These are phyloP conservation scores for Caenorhabditis plicata DNA, from an alignment of 2,888 invertebrate genomes.

Conservation along the genomic window DNA sequence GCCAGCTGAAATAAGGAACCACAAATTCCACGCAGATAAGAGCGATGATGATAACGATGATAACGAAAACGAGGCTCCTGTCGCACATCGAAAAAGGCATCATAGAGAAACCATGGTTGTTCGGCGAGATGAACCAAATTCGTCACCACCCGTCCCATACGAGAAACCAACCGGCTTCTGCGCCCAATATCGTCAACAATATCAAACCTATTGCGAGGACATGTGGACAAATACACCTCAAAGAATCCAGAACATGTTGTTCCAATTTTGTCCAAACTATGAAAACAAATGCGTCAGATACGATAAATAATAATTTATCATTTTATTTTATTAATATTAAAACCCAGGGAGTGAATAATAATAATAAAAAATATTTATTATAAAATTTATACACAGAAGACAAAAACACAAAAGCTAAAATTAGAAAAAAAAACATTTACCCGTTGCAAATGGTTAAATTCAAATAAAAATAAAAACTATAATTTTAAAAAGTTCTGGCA, in stretches of 20 bases:
- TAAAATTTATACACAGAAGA: background rate
- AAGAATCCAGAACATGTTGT: conserved; percentile 11
- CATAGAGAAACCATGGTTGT: no score
- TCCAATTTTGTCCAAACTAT: conserved; percentile 19
- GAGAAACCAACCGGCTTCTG: conserved; percentile 7
- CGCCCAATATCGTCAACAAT: conserved; percentile 7
- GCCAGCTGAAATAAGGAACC: no score
- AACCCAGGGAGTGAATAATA: background rate
- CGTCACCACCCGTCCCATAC: background rate
- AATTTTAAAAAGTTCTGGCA: conserved; percentile 8
- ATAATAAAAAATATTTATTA: background rate
- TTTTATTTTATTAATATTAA: conserved; percentile 1
- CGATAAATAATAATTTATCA: background rate
- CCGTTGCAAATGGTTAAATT: background rate
- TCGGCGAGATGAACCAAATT: background rate
- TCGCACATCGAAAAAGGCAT: no score
- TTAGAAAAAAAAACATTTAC: background rate
- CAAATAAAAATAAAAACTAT: background rate
- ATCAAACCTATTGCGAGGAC: conserved; percentile 14
- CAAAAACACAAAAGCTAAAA: background rate
- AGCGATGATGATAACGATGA: no score
- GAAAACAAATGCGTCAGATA: conserved; percentile 20
- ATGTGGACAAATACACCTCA: conserved; percentile 16
- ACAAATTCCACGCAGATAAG: no score
- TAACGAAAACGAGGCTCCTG: no score